These are phyloP conservation scores for Cenopis cana DNA, from an alignment of 2,888 invertebrate genomes.

Conservation along the genomic window DNA sequence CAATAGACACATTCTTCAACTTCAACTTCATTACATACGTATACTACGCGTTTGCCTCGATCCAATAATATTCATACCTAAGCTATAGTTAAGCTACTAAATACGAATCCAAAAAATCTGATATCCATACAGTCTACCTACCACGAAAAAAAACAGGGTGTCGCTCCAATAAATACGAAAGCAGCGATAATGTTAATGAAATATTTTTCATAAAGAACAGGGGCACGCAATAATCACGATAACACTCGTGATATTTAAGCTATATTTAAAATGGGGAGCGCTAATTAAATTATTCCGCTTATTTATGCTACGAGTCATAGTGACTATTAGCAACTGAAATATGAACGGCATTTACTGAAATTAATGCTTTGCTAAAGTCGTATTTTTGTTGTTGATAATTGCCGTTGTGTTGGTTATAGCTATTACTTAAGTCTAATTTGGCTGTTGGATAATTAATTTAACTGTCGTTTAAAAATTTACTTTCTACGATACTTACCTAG, in stretches of 20 bases:
- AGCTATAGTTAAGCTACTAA: not conserved
- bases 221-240: slow-evolving; percentile 55
- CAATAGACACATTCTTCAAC: no score
- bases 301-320: slow-evolving; percentile 47
- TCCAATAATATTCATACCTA: not conserved
- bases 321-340: slow-evolving; percentile 44
- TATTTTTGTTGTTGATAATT: slow-evolving; percentile 28
- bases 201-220: slow-evolving; percentile 46
- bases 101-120: not conserved
- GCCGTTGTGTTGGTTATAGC: slow-evolving; percentile 3
- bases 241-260: slow-evolving; percentile 55
- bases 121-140: no score
- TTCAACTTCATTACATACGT: no score
- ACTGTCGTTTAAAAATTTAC: not conserved
- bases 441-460: not conserved
- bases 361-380: slow-evolving; percentile 21
- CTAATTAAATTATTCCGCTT: slow-evolving; percentile 58
- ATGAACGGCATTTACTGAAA: slow-evolving; percentile 31
- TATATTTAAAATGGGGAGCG: slow-evolving; percentile 53
- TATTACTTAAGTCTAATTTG: no score
- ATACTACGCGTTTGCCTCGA: no score
- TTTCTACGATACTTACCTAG: not conserved
- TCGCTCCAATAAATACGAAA: not conserved
- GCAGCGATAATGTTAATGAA: slow-evolving; percentile 21
- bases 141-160: not conserved